Base-by-base conservation (phyloP, 92 coral and sea anemone genomes). In the Actinostola sp. region DNA sequence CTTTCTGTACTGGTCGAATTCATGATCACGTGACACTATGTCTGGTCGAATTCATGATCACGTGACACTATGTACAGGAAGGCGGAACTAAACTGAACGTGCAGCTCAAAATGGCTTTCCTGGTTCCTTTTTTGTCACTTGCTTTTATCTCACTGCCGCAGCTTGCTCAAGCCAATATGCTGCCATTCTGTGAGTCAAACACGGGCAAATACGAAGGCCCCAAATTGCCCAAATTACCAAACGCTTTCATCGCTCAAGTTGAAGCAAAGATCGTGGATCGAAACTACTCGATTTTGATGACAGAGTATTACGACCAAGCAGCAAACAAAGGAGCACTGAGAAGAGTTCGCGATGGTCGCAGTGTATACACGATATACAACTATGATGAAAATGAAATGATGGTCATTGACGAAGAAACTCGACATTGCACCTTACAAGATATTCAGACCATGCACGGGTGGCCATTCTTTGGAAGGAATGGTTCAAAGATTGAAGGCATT, bases 181-280 rank as follows among this genome's bases (percentile, higher is more conserved):
- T 26, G 6, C 89, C 92, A 28, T 57, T 89, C 45, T 86, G 96
- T 46, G 29, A 53, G n/a, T 66, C 62, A 51, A 64, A 33, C 27
- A 16, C 67, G 16, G 59, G 71, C 30, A 50, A 34, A 3, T 72
- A 71, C 45, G 46, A 30, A 17, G 76, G 74, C 3, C 92, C 89
- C 14, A 86, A 89, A 42, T 31, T 89, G n/a, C 96, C 96, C 0
- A 12, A 33, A 9, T 52, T 89, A 5, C 96, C 96, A 6, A 23
- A 61, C 9, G 82, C 92, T 3, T 89, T 89, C 72, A 64, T 77
- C 35, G 79, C 89, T 0, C 25, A 58, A 0, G 39, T 86, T 10
- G 86, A 74, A 72, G 89, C 80, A 19, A 89, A 65, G 67, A 77
- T 82, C 62, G 72, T 64, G 20, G 70, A 86, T 33, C 60, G 66